Evolutionary conservation across 2,797 vertebrate genomes (phyloP).

Genomic region (Myotis pilosus): DNA sequence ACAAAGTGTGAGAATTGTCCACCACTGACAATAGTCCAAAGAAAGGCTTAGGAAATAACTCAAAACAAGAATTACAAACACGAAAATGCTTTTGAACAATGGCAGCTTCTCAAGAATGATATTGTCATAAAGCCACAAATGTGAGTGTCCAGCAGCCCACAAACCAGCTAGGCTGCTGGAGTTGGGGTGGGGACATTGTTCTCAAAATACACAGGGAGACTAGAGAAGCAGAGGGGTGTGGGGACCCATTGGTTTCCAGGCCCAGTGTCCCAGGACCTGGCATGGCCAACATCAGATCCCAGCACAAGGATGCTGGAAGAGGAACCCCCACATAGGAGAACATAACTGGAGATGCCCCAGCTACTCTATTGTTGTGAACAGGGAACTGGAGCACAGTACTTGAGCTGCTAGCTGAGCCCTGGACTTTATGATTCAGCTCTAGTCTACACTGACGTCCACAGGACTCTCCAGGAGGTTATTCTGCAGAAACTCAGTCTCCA

Average conservation of each 20-base stretch:
- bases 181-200: fast-evolving
- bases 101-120: not conserved
- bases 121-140: not conserved
- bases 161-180: fast-evolving
- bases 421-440: not conserved
- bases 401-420: not conserved
- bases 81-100: not conserved
- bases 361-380: not conserved
- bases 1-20: not conserved
- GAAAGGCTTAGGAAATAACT: not conserved
- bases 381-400: not conserved
- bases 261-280: too few species aligned
- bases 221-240: fast-evolving
- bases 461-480: not conserved
- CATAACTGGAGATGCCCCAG: fast-evolving
- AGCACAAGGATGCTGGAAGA: not conserved
- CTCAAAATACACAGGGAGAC: not conserved
- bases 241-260: fast-evolving
- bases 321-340: fast-evolving
- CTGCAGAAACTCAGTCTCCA: not conserved
- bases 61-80: not conserved
- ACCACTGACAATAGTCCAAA: not conserved
- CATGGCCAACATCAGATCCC: too few species aligned
- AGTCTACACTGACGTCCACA: fast-evolving
- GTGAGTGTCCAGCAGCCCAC: not conserved